Evolutionary conservation across 1,140 invertebrate genomes (phyloP).

Genomic region (Listronotus bonariensis): DNA sequence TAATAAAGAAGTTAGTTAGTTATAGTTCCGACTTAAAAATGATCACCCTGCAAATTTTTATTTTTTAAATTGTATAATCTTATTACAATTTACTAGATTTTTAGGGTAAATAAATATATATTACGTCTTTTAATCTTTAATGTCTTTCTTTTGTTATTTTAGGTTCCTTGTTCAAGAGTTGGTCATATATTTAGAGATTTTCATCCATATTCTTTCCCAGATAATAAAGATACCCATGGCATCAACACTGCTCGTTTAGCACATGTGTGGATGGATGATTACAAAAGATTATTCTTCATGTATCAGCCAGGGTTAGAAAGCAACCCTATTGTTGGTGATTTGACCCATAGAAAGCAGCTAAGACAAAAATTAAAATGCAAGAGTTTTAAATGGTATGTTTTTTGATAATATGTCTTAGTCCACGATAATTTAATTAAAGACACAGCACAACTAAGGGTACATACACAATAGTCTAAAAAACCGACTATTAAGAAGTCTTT

Average conservation of each 20-base stretch:
- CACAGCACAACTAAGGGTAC: no score
- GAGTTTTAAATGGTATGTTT: constrained; percentile 71
- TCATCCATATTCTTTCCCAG: constrained; percentile 92
- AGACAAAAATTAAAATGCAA: constrained; percentile 77
- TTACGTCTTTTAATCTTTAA: no score
- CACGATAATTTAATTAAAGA: no score
- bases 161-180: constrained; percentile 91
- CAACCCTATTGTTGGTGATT: constrained; percentile 67
- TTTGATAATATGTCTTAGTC: no score
- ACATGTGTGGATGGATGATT: constrained; percentile 97
- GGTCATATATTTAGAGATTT: constrained; percentile 93
- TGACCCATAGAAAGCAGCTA: constrained; percentile 71
- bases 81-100: no score
- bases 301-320: constrained; percentile 53
- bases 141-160: constrained; percentile 19
- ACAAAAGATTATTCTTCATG: constrained; percentile 58
- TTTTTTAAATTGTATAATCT: no score
- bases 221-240: constrained; percentile 86
- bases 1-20: no score
- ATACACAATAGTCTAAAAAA: no score
- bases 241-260: constrained; percentile 91
- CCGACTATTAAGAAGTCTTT: no score
- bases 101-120: no score
- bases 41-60: no score
- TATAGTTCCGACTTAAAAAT: no score